Evolutionary conservation across 1,140 invertebrate species (phyloP).

Genomic region (Panulirus ornatus): DNA sequence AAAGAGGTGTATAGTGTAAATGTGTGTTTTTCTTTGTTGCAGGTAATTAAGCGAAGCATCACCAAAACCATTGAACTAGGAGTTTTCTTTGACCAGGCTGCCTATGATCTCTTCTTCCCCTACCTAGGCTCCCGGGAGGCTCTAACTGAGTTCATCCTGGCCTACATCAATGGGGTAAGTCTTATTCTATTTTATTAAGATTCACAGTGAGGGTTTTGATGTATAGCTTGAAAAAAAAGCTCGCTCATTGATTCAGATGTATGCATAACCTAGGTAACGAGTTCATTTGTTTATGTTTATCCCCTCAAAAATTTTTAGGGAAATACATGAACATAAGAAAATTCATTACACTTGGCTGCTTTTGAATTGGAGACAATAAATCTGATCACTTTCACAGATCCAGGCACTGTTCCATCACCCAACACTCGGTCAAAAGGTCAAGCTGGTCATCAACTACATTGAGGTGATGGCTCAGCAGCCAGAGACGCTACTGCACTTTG

Average conservation of each 20-base stretch:
- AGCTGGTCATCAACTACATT: constrained; percentile 40
- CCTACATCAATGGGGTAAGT: constrained; percentile 28
- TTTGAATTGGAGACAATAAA: no score
- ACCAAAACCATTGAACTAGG: constrained; percentile 29
- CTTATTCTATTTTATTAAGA: no score
- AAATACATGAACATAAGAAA: no score
- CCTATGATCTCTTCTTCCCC: constrained; percentile 32
- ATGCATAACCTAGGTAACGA: no score
- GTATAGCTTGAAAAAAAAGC: no score
- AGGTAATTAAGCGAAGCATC: neutral
- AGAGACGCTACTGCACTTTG: constrained; percentile 8
- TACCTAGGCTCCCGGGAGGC: constrained; percentile 12
- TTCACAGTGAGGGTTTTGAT: no score
- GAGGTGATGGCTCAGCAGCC: constrained; percentile 29
- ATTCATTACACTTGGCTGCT: no score
- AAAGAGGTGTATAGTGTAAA: neutral
- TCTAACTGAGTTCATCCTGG: constrained; percentile 14
- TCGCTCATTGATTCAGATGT: no score
- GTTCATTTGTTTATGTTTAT: no score
- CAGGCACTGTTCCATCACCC: constrained; percentile 42
- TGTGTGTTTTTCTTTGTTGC: neutral
- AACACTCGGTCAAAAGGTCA: constrained; percentile 29
- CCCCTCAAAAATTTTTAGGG: no score
- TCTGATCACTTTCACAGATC: neutral
- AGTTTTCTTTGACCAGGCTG: constrained; percentile 40